phyloP scores from a whole-genome alignment of 2,113 vertebrate species.

The Sialia sialis region DNA sequence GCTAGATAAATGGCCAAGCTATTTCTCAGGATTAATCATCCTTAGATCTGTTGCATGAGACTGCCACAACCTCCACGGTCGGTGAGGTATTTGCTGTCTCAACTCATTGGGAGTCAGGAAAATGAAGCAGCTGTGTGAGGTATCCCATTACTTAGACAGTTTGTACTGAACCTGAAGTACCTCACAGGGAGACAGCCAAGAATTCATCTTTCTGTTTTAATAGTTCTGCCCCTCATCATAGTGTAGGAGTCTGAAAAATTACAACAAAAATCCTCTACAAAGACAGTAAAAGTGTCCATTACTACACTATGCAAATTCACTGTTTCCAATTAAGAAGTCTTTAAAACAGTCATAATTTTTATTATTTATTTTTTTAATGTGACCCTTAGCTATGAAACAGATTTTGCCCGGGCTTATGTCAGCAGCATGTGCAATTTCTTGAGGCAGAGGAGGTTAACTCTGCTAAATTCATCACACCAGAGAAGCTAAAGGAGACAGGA shows the following conservation, averaged over 20 bases:
- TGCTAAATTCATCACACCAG: not conserved
- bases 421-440: not conserved
- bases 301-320: not conserved
- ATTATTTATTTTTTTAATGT: not conserved
- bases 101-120: constrained; percentile 7
- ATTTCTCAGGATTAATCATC: not conserved
- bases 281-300: not conserved
- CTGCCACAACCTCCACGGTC: not conserved
- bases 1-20: not conserved
- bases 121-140: not conserved
- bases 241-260: not conserved
- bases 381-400: not conserved
- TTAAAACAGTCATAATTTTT: not conserved
- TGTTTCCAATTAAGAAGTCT: not conserved
- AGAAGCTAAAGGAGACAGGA: not conserved
- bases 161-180: constrained; percentile 7
- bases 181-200: not conserved
- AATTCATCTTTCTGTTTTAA: not conserved
- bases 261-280: not conserved
- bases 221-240: not conserved
- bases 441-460: not conserved
- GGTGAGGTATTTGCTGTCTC: not conserved
- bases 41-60: not conserved
- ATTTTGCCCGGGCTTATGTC: not conserved
- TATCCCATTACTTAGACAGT: constrained; percentile 5